Evolutionary conservation across 2,113 vertebrate genomes (phyloP).

Genomic region (Calyptomena viridis): DNA sequence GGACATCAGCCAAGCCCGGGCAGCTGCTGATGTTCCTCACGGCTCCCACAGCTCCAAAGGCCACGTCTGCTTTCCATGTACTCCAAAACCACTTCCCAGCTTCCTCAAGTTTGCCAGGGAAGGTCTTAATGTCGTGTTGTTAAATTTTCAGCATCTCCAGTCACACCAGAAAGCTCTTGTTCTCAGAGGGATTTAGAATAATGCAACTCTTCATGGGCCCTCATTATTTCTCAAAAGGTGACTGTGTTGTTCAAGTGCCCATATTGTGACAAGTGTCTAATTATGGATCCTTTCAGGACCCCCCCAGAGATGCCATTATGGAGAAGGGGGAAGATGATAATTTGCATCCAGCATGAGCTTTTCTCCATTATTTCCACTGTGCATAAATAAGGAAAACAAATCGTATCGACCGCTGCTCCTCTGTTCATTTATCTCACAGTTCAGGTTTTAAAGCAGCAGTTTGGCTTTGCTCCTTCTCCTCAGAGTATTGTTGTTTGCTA

Average conservation of each 20-base stretch:
- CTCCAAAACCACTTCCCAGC: neutral
- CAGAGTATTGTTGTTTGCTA: neutral
- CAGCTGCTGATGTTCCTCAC: rapidly evolving
- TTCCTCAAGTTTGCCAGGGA: neutral
- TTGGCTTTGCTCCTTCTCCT: neutral
- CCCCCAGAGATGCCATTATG: conserved; percentile 22
- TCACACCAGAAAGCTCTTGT: neutral
- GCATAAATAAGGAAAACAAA: conserved; percentile 23
- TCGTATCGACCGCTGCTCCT: neutral
- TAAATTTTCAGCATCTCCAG: neutral
- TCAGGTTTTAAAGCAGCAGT: neutral
- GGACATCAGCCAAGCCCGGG: neutral
- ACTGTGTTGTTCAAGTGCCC: neutral
- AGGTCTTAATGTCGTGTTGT: neutral
- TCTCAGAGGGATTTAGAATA: neutral
- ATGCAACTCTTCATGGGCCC: neutral
- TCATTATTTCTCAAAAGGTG: conserved; percentile 6
- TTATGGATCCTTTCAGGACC: neutral
- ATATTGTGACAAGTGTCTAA: neutral
- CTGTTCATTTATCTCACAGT: neutral
- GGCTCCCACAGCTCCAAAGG: neutral
- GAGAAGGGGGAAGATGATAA: neutral
- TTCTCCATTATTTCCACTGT: neutral
- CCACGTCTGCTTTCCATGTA: rapidly evolving
- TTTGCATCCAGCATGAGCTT: conserved; percentile 26